Percentiles rank a stretch among this genome's conserved stretches.
phyloP scores from a whole-genome alignment of 2,888 invertebrate genomes.

The Ormyrus nitidulus region DNA sequence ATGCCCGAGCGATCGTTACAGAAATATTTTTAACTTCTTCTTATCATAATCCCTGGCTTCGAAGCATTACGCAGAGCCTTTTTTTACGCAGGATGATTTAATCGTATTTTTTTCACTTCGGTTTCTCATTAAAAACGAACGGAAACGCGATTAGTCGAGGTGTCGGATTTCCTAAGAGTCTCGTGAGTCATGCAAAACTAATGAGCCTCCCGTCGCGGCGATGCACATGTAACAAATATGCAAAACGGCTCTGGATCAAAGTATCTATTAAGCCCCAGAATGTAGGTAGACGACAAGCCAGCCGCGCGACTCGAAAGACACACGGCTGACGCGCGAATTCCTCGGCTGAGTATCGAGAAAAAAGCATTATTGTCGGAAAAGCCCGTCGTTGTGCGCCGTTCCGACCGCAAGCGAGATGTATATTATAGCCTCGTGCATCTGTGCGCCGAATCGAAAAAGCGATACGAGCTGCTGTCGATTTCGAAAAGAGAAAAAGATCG shows the following conservation, averaged over 20 bases:
- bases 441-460: no score
- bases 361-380: no score
- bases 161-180: conserved; percentile 29
- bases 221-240: background rate
- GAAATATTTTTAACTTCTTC: no score
- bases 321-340: background rate
- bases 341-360: background rate
- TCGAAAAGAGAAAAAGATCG: background rate
- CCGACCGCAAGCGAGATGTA: no score
- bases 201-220: background rate
- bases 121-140: background rate
- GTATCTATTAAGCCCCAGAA: background rate
- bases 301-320: background rate
- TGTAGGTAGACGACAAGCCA: background rate
- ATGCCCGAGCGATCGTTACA: no score
- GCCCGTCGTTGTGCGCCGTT: no score
- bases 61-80: no score
- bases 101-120: no score
- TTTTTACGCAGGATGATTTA: no score
- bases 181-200: conserved; percentile 19
- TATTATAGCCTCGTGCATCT: no score
- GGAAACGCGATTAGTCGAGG: conserved; percentile 17
- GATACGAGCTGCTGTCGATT: no score
- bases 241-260: background rate
- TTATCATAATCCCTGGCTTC: no score